phyloP scores from a whole-genome alignment of 2,797 vertebrate genomes.

The Betta splendens region DNA sequence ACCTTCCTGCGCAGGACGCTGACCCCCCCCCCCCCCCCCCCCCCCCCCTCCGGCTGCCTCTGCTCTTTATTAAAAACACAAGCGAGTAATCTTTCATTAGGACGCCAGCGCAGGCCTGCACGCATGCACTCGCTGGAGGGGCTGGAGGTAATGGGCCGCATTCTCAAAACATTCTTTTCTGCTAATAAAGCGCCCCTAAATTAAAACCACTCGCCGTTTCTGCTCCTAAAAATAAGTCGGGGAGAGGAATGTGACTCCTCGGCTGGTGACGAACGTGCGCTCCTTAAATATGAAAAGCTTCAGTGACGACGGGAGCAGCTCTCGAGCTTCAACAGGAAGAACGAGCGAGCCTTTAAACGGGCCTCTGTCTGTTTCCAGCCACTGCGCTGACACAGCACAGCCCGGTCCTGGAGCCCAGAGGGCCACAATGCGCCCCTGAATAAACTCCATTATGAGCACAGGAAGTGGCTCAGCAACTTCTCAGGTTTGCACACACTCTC shows the following conservation, averaged over 20 bases:
- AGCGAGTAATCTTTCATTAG: slow-evolving; percentile 67
- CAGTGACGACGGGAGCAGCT: slow-evolving; percentile 23
- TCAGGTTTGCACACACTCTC: slow-evolving; percentile 57
- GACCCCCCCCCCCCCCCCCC: slow-evolving; percentile 26
- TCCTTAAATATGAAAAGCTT: slow-evolving; percentile 27
- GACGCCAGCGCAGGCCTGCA: slow-evolving; percentile 42
- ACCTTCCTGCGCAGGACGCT: too few relatives aligned
- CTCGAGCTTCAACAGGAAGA: too few relatives aligned
- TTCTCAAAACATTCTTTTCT: slow-evolving; percentile 76
- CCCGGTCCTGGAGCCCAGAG: slow-evolving; percentile 21
- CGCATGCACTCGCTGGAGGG: slow-evolving; percentile 47
- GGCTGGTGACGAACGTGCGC: slow-evolving; percentile 52
- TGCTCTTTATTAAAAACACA: slow-evolving; percentile 72
- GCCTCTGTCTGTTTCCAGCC: slow-evolving; percentile 33
- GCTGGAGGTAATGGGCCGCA: slow-evolving; percentile 57
- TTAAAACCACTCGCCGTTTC: slow-evolving; percentile 75
- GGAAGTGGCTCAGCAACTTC: slow-evolving; percentile 88
- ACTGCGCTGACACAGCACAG: slow-evolving; percentile 87
- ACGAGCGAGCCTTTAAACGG: too few relatives aligned
- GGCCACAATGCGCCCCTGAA: slow-evolving; percentile 57
- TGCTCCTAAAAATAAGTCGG: slow-evolving; percentile 68
- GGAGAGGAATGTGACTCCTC: slow-evolving; percentile 59
- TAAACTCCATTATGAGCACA: slow-evolving; percentile 88
- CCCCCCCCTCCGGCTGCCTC: slow-evolving; percentile 21
- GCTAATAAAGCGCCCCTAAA: slow-evolving; percentile 76